Conservation (phyloP, 2,888 invertebrate species). For the Volucella zonaria region DNA sequence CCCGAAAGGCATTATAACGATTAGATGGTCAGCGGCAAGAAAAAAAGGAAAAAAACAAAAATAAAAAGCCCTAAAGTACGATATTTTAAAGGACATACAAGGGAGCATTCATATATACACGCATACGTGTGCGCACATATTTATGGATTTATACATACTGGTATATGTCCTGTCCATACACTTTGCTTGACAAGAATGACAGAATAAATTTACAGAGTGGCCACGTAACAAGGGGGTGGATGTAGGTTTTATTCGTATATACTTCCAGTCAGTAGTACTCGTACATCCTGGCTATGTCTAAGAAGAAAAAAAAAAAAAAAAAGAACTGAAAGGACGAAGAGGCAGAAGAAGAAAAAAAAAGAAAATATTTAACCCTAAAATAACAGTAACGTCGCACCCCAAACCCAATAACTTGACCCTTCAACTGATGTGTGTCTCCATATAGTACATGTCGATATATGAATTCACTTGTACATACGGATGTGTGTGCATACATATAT, state of each 20-base stretch:
- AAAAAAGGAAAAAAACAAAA: conserved; percentile 34
- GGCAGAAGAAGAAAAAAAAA: conserved; percentile 42
- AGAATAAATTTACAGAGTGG: conserved; percentile 56
- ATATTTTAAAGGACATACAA: conserved; percentile 65
- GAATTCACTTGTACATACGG: not conserved
- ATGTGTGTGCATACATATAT: not conserved
- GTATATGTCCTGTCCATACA: not conserved
- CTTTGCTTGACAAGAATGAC: conserved; percentile 43
- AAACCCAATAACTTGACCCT: conserved; percentile 71
- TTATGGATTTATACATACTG: not conserved
- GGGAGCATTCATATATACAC: not conserved
- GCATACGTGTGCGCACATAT: conserved; percentile 8
- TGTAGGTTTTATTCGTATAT: conserved; percentile 1
- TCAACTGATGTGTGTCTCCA: conserved; percentile 63
- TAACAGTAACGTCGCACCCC: conserved; percentile 73
- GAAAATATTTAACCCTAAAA: conserved; percentile 74
- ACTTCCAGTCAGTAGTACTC: not conserved
- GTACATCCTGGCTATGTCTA: conserved; percentile 39
- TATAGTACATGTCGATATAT: not conserved
- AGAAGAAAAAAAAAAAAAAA: conserved; percentile 6
- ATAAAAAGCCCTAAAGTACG: conserved; percentile 53
- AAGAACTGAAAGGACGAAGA: conserved; percentile 36
- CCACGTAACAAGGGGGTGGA: conserved; percentile 61
- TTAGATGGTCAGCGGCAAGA: conserved; percentile 53
- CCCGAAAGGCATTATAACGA: conserved; percentile 60